phyloP scores from a whole-genome alignment of 1,140 invertebrate genomes.

The Camponotus vicinus region DNA sequence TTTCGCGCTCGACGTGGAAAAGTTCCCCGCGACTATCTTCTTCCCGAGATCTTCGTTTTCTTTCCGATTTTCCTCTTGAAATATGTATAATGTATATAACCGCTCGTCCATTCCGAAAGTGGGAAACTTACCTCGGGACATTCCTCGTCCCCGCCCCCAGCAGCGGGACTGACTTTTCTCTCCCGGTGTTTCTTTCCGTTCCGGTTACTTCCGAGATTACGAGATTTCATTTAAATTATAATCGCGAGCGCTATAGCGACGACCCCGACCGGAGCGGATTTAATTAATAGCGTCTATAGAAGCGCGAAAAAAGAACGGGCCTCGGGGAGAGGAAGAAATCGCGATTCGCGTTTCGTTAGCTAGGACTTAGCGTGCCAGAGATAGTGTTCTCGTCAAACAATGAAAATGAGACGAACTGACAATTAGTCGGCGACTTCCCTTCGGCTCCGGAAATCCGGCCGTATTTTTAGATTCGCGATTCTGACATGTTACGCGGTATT shows the following conservation, averaged over 20 bases:
- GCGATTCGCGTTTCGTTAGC: constrained; percentile 63
- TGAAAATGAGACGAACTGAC: constrained; percentile 41
- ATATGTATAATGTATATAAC: constrained; percentile 61
- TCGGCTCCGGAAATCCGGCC: neutral
- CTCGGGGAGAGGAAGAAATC: constrained; percentile 41
- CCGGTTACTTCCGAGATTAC: constrained; percentile 61
- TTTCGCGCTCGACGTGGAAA: constrained; percentile 47
- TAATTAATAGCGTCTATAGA: constrained; percentile 73
- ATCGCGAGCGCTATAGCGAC: constrained; percentile 70
- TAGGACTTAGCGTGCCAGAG: constrained; percentile 30
- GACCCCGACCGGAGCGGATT: constrained; percentile 65
- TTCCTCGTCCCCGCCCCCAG: neutral
- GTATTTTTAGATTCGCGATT: neutral
- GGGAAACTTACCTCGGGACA: constrained; percentile 47
- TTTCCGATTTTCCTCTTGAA: constrained; percentile 56
- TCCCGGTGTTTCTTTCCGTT: constrained; percentile 59
- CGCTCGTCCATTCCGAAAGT: constrained; percentile 53
- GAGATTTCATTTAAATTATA: constrained; percentile 79
- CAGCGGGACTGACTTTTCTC: constrained; percentile 53
- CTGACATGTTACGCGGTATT: neutral
- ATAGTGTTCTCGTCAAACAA: constrained; percentile 47
- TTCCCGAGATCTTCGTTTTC: constrained; percentile 44
- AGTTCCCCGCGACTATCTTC: constrained; percentile 62
- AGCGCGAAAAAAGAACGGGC: constrained; percentile 31
- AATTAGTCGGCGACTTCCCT: constrained; percentile 44